A percentile compares a stretch with the other conserved stretches of the same genome.
Evolutionary conservation across 2,797 vertebrate genomes (phyloP).

Genomic region (Stomatorhinus walkeri): DNA sequence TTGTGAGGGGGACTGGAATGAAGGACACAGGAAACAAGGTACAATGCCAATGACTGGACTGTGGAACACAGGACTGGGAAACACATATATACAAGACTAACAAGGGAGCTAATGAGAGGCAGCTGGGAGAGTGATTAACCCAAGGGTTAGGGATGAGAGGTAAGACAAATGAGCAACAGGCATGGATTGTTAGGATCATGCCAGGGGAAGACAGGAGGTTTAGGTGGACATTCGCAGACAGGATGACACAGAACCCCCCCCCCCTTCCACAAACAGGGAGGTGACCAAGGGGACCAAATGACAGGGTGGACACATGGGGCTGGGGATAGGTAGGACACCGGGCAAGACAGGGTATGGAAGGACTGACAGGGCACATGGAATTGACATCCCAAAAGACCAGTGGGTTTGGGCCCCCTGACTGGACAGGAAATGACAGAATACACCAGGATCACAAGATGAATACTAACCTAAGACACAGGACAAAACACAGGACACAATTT

Average conservation of each 20-base stretch:
- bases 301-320: background rate
- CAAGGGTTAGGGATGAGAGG: background rate
- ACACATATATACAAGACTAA: background rate
- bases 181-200: background rate
- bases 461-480: background rate
- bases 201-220: background rate
- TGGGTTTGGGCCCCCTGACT: background rate
- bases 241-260: background rate
- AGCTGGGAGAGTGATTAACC: background rate
- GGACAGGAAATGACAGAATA: background rate
- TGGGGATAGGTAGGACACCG: background rate
- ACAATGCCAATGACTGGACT: background rate
- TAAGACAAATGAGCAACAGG: background rate
- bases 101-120: background rate
- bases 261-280: background rate
- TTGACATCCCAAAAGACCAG: background rate
- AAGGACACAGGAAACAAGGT: background rate
- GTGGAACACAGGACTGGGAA: background rate
- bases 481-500: background rate
- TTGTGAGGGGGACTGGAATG: background rate
- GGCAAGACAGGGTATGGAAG: background rate
- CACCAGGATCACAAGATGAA: background rate
- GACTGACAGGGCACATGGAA: background rate
- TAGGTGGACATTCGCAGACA: background rate
- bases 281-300: background rate